Conservation (phyloP, 2,797 vertebrate genomes). For the Schizopygopsis malacanthus region DNA sequence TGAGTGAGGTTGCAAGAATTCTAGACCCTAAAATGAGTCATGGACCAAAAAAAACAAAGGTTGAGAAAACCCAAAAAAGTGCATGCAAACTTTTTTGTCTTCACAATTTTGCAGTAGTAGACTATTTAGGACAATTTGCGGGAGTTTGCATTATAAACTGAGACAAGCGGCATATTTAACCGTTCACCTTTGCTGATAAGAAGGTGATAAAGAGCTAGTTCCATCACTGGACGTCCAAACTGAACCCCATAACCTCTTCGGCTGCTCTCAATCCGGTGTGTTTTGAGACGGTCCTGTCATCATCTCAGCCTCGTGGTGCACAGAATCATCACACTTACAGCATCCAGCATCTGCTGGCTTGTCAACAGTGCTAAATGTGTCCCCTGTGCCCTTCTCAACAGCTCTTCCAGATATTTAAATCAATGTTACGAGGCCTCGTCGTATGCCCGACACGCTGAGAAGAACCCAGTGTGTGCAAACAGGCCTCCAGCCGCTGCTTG, state of each 20-base stretch:
- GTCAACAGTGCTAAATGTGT: constrained; percentile 58
- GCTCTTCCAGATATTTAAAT: not conserved
- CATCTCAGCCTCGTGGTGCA: not conserved
- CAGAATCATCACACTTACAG: not conserved
- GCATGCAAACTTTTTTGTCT: not conserved
- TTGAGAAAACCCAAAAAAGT: not conserved
- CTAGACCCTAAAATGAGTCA: not conserved
- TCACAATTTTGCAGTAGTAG: not conserved
- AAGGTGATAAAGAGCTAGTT: not conserved
- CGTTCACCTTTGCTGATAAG: not conserved
- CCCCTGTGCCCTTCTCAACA: not conserved
- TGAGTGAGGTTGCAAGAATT: not conserved
- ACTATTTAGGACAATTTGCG: not conserved
- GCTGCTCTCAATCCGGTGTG: not conserved
- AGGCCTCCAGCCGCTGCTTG: not conserved
- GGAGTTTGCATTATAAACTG: not conserved
- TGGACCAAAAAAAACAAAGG: not conserved
- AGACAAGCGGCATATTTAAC: not conserved
- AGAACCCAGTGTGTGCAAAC: not conserved
- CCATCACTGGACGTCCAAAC: not conserved
- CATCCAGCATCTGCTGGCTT: constrained; percentile 57
- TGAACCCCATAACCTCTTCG: not conserved
- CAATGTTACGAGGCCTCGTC: not conserved
- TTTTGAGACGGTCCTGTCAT: not conserved
- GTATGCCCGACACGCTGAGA: not conserved